phyloP scores from a whole-genome alignment of 2,113 vertebrate species.

The Tenebrosternarchus preto region DNA sequence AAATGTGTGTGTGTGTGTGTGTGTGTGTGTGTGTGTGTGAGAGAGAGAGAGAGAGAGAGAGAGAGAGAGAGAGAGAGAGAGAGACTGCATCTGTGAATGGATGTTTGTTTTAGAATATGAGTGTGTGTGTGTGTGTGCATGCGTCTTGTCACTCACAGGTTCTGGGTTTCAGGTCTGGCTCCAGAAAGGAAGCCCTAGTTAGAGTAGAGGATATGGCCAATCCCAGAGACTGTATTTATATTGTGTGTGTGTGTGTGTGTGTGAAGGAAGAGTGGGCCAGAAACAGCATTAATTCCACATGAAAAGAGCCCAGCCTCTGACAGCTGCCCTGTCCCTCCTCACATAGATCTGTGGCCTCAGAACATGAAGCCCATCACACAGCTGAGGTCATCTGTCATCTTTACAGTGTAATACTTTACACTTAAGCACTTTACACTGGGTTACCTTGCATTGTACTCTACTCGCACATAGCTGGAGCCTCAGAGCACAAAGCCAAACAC shows the following conservation, averaged over 20 bases:
- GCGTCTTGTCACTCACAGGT: slow-evolving; percentile 50
- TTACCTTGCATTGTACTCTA: too few species aligned
- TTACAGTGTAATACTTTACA: too few species aligned
- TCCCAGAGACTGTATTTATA: slow-evolving; percentile 76
- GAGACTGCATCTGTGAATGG: slow-evolving; percentile 44
- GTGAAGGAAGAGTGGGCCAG: slow-evolving; percentile 19
- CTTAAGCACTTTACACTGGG: too few species aligned
- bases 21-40: slow-evolving; percentile 28
- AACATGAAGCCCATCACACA: too few species aligned
- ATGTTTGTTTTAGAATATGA: slow-evolving; percentile 47
- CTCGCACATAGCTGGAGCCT: too few species aligned
- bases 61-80: not conserved
- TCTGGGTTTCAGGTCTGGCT: slow-evolving; percentile 60
- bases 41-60: not conserved
- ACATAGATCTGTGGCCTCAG: too few species aligned
- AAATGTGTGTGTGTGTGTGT: slow-evolving; percentile 3
- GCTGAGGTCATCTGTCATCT: too few species aligned
- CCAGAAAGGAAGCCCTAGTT: slow-evolving; percentile 65
- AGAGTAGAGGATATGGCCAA: slow-evolving; percentile 75
- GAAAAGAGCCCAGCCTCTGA: slow-evolving; percentile 38
- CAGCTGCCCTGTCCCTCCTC: not conserved
- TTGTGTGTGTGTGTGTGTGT: slow-evolving; percentile 25
- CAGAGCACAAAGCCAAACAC: too few species aligned
- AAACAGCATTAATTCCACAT: slow-evolving; percentile 34
- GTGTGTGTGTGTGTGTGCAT: slow-evolving; percentile 35